These are phyloP conservation scores for Pogonus chalceus DNA, from an alignment of 1,140 invertebrate genomes.

Conservation along the genomic window DNA sequence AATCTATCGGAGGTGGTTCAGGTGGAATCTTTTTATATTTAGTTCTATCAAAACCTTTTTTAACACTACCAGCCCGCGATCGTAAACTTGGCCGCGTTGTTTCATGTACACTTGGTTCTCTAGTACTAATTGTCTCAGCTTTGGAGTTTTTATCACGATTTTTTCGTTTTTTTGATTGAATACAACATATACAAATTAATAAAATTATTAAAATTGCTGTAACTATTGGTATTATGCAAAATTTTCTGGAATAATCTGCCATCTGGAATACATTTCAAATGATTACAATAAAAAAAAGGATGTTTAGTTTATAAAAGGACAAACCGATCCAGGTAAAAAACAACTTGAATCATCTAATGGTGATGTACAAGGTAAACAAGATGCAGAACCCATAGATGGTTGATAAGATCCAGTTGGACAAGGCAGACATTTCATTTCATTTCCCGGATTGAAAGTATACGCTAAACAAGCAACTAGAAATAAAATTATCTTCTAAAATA, in stretches of 20 bases:
- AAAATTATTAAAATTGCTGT: background rate
- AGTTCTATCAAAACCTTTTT: too few relatives aligned
- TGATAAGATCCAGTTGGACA: constrained; percentile 30
- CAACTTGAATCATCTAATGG: constrained; percentile 28
- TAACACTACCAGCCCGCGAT: too few relatives aligned
- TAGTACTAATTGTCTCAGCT: too few relatives aligned
- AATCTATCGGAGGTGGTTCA: constrained; percentile 15
- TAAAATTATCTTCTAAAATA: too few relatives aligned
- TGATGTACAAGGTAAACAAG: constrained; percentile 25
- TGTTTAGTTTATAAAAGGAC: background rate
- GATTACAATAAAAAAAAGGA: background rate
- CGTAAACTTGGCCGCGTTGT: too few relatives aligned
- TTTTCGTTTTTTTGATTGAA: background rate
- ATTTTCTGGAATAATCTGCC: background rate
- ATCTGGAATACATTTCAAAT: background rate
- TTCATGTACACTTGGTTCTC: too few relatives aligned
- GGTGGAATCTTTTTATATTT: constrained; percentile 12
- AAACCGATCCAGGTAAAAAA: constrained; percentile 9
- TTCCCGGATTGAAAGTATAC: constrained; percentile 25
- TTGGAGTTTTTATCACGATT: background rate
- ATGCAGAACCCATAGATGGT: constrained; percentile 23
- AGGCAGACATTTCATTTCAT: constrained; percentile 22
- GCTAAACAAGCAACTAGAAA: constrained; percentile 25
- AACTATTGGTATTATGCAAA: background rate
- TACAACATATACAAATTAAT: background rate